These are phyloP conservation scores for Melanotaenia pygmaea DNA, from an alignment of 2,797 vertebrate species.

Conservation along the genomic window DNA sequence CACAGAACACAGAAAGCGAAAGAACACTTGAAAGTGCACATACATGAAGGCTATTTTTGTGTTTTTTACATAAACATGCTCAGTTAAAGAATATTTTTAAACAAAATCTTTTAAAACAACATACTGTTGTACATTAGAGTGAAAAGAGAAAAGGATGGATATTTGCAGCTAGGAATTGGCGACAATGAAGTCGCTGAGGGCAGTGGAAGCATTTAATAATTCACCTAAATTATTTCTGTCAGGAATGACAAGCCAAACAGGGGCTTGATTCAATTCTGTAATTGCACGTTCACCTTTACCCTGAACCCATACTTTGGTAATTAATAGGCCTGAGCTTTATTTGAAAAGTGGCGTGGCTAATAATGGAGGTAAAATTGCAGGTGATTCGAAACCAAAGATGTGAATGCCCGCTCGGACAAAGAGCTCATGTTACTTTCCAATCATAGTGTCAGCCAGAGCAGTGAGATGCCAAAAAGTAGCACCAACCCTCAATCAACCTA, in stretches of 20 bases:
- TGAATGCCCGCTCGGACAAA: slow-evolving; percentile 29
- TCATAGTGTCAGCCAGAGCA: slow-evolving; percentile 31
- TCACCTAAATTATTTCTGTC: slow-evolving; percentile 86
- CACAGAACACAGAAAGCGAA: slow-evolving; percentile 17
- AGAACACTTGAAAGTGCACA: background rate
- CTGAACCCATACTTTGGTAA: slow-evolving; percentile 80
- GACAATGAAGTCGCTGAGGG: slow-evolving; percentile 57
- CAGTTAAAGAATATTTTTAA: background rate
- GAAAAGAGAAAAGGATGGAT: slow-evolving; percentile 35
- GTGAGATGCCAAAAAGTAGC: slow-evolving; percentile 42
- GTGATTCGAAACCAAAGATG: slow-evolving; percentile 75
- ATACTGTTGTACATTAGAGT: slow-evolving; percentile 18
- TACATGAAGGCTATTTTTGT: background rate
- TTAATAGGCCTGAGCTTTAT: slow-evolving; percentile 81
- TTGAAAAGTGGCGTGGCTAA: slow-evolving; percentile 75
- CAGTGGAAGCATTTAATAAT: slow-evolving; percentile 80
- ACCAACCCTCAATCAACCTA: slow-evolving; percentile 34
- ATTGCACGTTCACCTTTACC: slow-evolving; percentile 83
- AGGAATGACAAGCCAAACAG: slow-evolving; percentile 83
- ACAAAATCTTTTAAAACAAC: background rate
- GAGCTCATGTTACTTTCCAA: slow-evolving; percentile 47
- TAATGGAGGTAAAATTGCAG: slow-evolving; percentile 83
- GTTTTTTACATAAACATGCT: slow-evolving; percentile 8
- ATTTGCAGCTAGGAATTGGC: slow-evolving; percentile 29
- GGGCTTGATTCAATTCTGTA: slow-evolving; percentile 84